Conservation (phyloP, 2,888 invertebrate species). For the Meliscaeva auricollis region DNA sequence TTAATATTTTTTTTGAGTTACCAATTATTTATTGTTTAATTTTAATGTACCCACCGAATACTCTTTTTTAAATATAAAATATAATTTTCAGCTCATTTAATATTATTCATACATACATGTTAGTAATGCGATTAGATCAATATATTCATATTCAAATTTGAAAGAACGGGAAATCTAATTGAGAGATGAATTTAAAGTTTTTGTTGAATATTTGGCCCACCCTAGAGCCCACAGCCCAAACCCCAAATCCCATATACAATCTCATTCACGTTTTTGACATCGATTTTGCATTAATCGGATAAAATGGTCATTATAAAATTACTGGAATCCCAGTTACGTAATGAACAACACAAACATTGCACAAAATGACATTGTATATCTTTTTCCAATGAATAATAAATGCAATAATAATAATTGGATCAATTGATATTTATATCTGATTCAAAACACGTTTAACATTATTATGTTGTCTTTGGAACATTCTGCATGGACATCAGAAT, state of each 20-base stretch:
- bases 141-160: no score
- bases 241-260: no score
- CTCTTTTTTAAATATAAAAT: no score
- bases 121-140: no score
- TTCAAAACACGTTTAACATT: background rate
- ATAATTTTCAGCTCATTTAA: no score
- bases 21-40: no score
- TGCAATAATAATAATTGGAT: background rate
- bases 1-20: no score
- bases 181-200: background rate
- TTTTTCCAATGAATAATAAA: constrained; percentile 10
- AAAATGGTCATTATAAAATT: constrained; percentile 18
- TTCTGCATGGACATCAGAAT: background rate
- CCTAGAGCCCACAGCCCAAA: no score
- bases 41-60: no score
- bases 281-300: background rate
- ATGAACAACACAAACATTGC: background rate
- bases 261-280: constrained; percentile 7
- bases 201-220: no score
- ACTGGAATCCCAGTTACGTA: background rate
- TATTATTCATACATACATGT: no score
- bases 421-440: background rate
- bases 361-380: background rate
- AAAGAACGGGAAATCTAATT: background rate
- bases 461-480: background rate